Evolutionary conservation across 2,888 invertebrate genomes (phyloP), one percentile per base, ranked within the genome.

Genomic region (Camponotus fellah): DNA sequence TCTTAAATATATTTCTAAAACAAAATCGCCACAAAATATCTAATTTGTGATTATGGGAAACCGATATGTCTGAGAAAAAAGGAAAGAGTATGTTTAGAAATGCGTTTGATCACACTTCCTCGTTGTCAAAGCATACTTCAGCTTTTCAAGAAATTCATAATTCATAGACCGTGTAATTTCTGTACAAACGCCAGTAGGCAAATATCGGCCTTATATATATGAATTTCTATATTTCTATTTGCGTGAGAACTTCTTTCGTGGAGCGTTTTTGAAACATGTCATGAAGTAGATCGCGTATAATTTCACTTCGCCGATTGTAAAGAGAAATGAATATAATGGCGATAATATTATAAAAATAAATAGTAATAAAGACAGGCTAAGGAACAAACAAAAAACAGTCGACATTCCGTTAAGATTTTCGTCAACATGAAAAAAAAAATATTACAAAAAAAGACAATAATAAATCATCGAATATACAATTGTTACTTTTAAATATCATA

Each of bases 171-270:
- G 87, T 81, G 84, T 91, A 89, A 92, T 91, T 90, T 91, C 88
- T 93, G 92, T 92, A 86, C 93, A 89, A 92, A 90, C 83, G 92
- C 89, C 92, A 93, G 93, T 91, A 93, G 17, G 90, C 91, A 93
- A 93, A 93, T 91, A 88, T 72, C 53, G 74, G 66, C 26, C 88
- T 84, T 88, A 91, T 89, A n/a, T n/a, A n/a, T 85, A 85, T 89
- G 77, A 86, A 84, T 82, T 71, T 81, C 76, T 82, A 84, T 85
- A 84, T 86, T 83, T 40, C 26, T 75, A 14, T 10, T 65, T n/a
- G 74, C 37, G 34, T 49, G 56, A 60, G 34, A 75, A 75, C n/a
- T 58, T 65, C 34, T 60, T 37, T 75, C 26, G 58, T 9, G 43
- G 4, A 66, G 46, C 17, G 14, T 64, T 75, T 74, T 43, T 75